Conservation (phyloP, 2,888 invertebrate genomes). For the Cybosia mesomella region DNA sequence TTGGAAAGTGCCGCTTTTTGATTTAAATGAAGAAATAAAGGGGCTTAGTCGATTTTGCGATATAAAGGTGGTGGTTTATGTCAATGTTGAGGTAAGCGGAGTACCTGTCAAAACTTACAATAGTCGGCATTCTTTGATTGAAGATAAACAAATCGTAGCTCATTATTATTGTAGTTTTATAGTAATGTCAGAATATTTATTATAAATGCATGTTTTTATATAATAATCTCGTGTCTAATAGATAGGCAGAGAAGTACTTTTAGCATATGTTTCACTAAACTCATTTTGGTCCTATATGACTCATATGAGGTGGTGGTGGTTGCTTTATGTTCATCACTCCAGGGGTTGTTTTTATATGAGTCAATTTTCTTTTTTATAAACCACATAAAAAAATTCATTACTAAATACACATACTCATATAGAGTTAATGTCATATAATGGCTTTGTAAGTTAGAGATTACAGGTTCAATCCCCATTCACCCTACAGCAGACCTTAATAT, state of each 20-base stretch:
- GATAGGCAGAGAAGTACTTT: neutral
- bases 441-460: neutral
- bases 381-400: too few species aligned
- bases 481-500: too few species aligned
- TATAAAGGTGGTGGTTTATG: constrained; percentile 22
- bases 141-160: neutral
- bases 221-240: too few species aligned
- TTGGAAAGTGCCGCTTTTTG: constrained; percentile 63
- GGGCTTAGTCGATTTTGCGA: constrained; percentile 22
- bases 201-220: constrained; percentile 4
- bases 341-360: too few species aligned
- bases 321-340: too few species aligned
- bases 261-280: neutral
- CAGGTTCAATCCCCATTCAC: neutral
- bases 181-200: neutral
- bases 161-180: neutral
- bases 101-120: neutral
- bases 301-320: neutral
- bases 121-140: neutral
- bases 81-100: constrained; percentile 16
- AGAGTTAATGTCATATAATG: neutral
- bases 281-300: neutral
- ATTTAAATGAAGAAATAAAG: constrained; percentile 48
- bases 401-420: neutral
- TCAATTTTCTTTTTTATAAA: too few species aligned